Evolutionary conservation across 2,113 vertebrate genomes (phyloP).

Genomic region (Hippocampus guttulatus): DNA sequence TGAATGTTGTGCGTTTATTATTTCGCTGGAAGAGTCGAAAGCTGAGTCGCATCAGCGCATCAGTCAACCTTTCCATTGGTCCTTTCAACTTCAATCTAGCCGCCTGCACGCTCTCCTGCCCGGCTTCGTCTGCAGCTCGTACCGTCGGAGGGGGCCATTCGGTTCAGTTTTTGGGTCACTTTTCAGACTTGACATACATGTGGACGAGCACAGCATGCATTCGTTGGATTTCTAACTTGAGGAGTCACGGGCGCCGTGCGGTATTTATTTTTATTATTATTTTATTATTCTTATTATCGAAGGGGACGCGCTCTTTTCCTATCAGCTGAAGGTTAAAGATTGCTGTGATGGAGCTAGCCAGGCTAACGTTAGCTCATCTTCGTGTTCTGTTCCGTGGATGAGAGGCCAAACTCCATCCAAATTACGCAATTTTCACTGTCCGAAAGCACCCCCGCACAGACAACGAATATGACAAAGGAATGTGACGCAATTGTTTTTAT

Average conservation of each 20-base stretch:
- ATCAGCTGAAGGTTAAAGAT: slow-evolving; percentile 68
- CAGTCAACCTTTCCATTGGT: slow-evolving; percentile 47
- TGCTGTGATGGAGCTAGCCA: slow-evolving; percentile 56
- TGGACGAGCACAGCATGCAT: slow-evolving; percentile 5
- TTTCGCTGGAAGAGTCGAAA: slow-evolving; percentile 23
- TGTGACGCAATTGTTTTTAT: background rate
- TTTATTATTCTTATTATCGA: background rate
- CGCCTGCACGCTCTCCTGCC: slow-evolving; percentile 2
- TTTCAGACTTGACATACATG: slow-evolving; percentile 12
- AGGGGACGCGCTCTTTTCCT: slow-evolving; percentile 32
- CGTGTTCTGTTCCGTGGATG: slow-evolving; percentile 2
- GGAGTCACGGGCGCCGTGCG: slow-evolving; percentile 24
- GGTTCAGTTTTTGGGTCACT: slow-evolving; percentile 19
- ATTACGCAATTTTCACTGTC: slow-evolving; percentile 26
- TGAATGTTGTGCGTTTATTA: background rate
- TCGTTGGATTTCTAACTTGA: background rate
- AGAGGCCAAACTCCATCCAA: slow-evolving; percentile 51
- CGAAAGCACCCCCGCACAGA: background rate
- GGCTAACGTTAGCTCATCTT: slow-evolving; percentile 52
- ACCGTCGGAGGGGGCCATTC: slow-evolving; percentile 8
- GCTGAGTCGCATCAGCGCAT: slow-evolving; percentile 50
- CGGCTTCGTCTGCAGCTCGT: slow-evolving; percentile 19
- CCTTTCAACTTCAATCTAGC: slow-evolving; percentile 48
- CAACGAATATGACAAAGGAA: background rate
- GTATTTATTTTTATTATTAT: background rate